Evolutionary conservation across 35 echinoderm and acorn worm genomes (phyloP), one percentile per base, ranked within the genome.

Genomic region (Holothuria glaberrima): DNA sequence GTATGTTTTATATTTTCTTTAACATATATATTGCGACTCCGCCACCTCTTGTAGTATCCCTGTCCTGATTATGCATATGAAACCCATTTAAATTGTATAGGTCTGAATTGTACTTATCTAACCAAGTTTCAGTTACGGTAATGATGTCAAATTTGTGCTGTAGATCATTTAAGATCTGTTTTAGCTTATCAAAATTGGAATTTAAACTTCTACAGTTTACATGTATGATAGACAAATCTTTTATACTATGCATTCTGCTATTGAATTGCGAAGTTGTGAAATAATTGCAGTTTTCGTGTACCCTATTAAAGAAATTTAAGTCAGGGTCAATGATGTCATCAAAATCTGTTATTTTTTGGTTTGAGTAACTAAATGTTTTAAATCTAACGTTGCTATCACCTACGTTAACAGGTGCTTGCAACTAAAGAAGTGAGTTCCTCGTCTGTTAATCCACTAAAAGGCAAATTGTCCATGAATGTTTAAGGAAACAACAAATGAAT

Each of bases 251-350:
- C 70, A 29, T 74, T 4, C 25, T 74, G 70, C 9, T 32, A 74
- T 35, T 74, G 70, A 74, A 74, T 74, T 74, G 70, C 31, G 70
- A 74, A 29, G 32, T 74, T 38, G 70, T 74, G 70, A 74, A 74
- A 74, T 32, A 74, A 74, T 34, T 74, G 70, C 70, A 74, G 35
- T 38, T 74, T 38, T 3, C 16, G 18, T 74, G 70, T 38, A 74
- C 70, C 26, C 35, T 74, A 38, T 74, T 29, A 19, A 74, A 29
- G 32, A 74, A 74, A 74, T 74, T 74, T 32, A 30, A 74, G 9
- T 74, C 16, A 38, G 31, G 70, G 70, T 74, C 26, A 74, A 74
- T 74, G 35, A 1, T 4, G 16, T 74, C 70, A 32, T 74, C 70
- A 74, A 74, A 74, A 30, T 74, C 70, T 74, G 70, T 29, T 29